These are phyloP conservation scores for Trinorchestia longiramus DNA, from an alignment of 1,140 invertebrate genomes.

Conservation along the genomic window DNA sequence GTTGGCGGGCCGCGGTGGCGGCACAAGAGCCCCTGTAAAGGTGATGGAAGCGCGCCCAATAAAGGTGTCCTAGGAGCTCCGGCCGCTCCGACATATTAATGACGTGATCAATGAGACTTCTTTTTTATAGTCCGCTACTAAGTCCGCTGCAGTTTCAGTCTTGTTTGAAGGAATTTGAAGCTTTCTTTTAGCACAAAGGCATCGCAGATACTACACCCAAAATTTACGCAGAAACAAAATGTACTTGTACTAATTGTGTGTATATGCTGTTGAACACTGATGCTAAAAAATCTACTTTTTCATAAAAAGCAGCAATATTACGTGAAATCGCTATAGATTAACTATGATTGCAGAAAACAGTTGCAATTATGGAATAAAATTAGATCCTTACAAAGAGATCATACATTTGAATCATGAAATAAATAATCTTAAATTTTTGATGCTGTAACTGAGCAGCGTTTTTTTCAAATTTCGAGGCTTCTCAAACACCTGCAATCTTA, in stretches of 20 bases:
- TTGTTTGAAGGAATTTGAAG: not conserved
- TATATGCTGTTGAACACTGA: not conserved
- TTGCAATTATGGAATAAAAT: not conserved
- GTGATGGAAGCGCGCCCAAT: constrained; percentile 15
- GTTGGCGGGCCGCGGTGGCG: constrained; percentile 1
- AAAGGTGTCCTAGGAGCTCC: not conserved
- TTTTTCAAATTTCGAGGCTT: not conserved
- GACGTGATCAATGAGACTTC: not conserved
- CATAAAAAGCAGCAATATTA: not conserved
- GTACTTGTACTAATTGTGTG: not conserved
- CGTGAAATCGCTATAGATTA: not conserved
- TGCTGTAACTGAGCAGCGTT: not conserved
- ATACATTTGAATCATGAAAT: not conserved
- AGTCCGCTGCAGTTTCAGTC: not conserved
- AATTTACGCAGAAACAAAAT: not conserved
- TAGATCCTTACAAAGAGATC: not conserved
- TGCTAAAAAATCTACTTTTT: not conserved
- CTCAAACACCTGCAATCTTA: not conserved
- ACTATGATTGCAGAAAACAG: not conserved
- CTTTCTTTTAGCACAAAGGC: not conserved
- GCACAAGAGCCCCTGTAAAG: not conserved
- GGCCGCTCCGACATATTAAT: not conserved
- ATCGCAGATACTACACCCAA: not conserved
- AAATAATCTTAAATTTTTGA: not conserved
- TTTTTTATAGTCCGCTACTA: not conserved